phyloP scores from a whole-genome alignment of 2,113 vertebrate species.

The Ctenomys sociabilis region DNA sequence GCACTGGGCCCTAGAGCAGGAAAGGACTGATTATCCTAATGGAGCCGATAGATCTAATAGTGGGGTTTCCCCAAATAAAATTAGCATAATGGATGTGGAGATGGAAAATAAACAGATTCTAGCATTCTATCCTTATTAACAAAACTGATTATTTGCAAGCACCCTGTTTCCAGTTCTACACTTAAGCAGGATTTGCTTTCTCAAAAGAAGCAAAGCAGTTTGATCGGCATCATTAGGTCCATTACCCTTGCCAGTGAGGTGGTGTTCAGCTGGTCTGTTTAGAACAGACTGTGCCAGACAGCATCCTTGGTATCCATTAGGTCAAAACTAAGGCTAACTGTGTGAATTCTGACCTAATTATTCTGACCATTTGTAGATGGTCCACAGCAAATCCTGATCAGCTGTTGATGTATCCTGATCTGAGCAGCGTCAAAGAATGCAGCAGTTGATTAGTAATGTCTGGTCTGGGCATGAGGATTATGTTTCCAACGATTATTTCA shows the following conservation, averaged over 20 bases:
- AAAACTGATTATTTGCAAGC: background rate
- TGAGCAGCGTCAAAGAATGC: background rate
- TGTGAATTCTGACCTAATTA: background rate
- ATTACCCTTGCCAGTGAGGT: background rate
- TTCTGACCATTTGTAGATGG: background rate
- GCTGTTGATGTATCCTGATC: background rate
- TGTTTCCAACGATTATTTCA: background rate
- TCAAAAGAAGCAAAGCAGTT: background rate
- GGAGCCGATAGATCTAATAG: background rate
- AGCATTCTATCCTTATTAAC: background rate
- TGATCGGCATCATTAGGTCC: no score
- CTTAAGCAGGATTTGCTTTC: background rate
- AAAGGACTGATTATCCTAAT: no score
- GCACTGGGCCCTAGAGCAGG: no score
- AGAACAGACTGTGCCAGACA: background rate
- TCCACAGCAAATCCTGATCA: background rate
- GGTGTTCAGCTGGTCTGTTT: background rate
- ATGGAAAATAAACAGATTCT: background rate
- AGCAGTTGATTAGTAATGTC: slow-evolving; percentile 1
- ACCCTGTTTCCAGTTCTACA: background rate
- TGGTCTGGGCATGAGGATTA: background rate
- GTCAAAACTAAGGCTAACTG: background rate
- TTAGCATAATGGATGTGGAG: background rate
- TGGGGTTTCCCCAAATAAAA: background rate
- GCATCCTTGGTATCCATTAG: background rate